Evolutionary conservation across 1,140 invertebrate species (phyloP).

Genomic region (Trichonephila inaurata): DNA sequence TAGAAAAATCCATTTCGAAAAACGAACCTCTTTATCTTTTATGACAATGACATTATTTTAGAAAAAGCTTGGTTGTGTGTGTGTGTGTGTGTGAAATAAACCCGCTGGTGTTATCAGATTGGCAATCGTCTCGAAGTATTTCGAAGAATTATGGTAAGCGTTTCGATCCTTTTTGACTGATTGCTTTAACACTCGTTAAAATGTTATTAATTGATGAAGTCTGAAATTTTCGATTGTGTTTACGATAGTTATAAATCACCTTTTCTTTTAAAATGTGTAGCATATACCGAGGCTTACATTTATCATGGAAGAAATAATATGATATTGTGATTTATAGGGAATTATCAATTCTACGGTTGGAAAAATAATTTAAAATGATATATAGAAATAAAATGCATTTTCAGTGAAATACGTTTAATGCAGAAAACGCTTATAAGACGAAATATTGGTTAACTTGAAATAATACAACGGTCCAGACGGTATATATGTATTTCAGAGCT

Average conservation of each 20-base stretch:
- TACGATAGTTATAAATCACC: neutral
- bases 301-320: no score
- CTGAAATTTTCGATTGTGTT: neutral
- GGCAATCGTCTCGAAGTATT: neutral
- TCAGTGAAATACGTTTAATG: no score
- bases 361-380: no score
- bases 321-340: no score
- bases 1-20: conserved; percentile 28
- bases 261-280: neutral
- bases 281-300: neutral
- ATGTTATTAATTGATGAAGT: neutral
- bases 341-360: no score
- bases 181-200: neutral
- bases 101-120: neutral
- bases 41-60: conserved; percentile 31
- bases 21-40: conserved; percentile 27
- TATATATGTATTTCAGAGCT: no score
- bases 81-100: neutral
- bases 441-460: no score
- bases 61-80: neutral
- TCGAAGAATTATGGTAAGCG: neutral
- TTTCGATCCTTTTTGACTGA: neutral
- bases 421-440: no score
- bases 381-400: no score
- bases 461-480: no score